Percentiles rank a stretch among this genome's conserved stretches.
These are phyloP conservation scores for Pogonocichla stellata DNA, from an alignment of 2,113 vertebrate species.

Conservation along the genomic window DNA sequence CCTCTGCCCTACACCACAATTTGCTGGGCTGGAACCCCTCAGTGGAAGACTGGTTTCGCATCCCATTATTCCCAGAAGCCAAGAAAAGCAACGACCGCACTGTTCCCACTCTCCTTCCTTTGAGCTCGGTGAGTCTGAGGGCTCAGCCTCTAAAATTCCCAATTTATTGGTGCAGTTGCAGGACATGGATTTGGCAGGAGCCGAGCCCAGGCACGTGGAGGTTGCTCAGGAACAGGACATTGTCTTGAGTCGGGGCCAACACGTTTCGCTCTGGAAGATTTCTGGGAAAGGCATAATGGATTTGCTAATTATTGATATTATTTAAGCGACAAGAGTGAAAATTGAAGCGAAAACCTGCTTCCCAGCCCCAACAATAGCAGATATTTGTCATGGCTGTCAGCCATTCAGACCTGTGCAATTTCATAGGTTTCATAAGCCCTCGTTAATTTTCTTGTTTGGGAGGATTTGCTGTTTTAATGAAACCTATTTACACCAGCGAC, in stretches of 20 bases:
- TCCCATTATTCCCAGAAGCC: not conserved
- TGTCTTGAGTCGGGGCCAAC: not conserved
- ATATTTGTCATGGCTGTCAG: slow-evolving; percentile 46
- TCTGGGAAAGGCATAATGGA: slow-evolving; percentile 2
- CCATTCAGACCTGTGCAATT: slow-evolving; percentile 30
- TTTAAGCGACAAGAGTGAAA: slow-evolving; percentile 20
- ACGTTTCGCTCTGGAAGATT: not conserved
- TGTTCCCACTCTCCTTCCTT: fast-evolving
- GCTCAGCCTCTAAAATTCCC: not conserved
- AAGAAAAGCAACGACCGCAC: fast-evolving
- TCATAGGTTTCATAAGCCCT: slow-evolving; percentile 45
- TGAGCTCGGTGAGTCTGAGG: not conserved
- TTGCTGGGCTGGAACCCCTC: not conserved
- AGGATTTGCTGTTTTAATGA: slow-evolving; percentile 64
- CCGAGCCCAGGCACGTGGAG: fast-evolving
- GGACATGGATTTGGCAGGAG: not conserved
- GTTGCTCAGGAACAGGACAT: not conserved
- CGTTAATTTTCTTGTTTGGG: slow-evolving; percentile 41
- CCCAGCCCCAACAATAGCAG: slow-evolving; percentile 48
- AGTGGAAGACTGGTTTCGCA: not conserved
- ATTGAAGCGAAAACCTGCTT: slow-evolving; percentile 49
- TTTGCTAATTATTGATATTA: slow-evolving; percentile 33
- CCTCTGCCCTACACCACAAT: not conserved
- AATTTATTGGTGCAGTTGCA: not conserved
- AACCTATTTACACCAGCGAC: slow-evolving; percentile 34